Percentiles rank a stretch among this genome's conserved stretches.
Conservation (phyloP, 2,888 invertebrate genomes). For the Maniola hyperantus region DNA sequence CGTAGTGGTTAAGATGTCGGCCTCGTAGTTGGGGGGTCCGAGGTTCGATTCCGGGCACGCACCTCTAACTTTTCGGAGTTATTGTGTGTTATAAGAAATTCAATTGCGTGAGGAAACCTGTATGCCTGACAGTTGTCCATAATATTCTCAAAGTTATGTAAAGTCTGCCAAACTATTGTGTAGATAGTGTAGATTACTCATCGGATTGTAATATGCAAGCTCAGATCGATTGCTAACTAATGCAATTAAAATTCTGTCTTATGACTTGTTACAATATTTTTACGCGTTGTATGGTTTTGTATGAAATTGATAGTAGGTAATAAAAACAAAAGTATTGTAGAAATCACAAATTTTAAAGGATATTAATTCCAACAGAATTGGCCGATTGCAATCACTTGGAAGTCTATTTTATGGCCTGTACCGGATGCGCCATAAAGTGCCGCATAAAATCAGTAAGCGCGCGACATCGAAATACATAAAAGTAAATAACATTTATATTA, state of each 20-base stretch:
- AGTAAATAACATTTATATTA: constrained; percentile 77
- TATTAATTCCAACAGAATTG: constrained; percentile 68
- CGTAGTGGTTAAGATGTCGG: too few relatives aligned
- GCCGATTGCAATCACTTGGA: constrained; percentile 72
- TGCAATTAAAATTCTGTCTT: not conserved
- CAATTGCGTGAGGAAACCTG: too few relatives aligned
- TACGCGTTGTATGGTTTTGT: constrained; percentile 2
- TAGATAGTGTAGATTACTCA: too few relatives aligned
- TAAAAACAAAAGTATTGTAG: constrained; percentile 39
- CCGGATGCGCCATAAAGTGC: constrained; percentile 75
- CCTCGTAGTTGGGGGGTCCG: too few relatives aligned
- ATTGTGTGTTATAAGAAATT: too few relatives aligned
- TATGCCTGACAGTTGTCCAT: too few relatives aligned
- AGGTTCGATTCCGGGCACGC: too few relatives aligned
- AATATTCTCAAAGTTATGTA: too few relatives aligned
- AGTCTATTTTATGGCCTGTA: constrained; percentile 75
- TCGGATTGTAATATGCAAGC: not conserved
- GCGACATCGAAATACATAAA: constrained; percentile 69
- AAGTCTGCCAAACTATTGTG: too few relatives aligned
- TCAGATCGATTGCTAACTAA: not conserved
- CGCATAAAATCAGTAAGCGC: constrained; percentile 77
- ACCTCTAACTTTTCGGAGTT: too few relatives aligned
- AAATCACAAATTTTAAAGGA: constrained; percentile 71
- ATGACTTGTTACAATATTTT: not conserved
- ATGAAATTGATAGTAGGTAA: constrained; percentile 8